Conservation (phyloP, 2,888 invertebrate genomes). For the Dasypolia templi region DNA sequence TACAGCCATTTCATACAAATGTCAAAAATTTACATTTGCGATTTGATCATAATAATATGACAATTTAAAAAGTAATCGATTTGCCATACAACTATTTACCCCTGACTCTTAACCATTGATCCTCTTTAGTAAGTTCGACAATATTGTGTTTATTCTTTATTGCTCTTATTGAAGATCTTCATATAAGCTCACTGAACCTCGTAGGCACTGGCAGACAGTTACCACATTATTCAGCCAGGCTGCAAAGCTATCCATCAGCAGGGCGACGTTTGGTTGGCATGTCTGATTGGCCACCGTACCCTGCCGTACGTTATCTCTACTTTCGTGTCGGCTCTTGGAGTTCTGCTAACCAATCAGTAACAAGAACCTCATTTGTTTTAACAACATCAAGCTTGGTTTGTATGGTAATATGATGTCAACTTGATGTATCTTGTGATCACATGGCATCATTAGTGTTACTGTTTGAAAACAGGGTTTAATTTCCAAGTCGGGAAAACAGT, state of each 20-base stretch:
- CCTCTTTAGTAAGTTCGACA: neutral
- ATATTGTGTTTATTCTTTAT: neutral
- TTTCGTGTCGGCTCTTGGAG: conserved; percentile 38
- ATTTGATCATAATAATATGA: conserved; percentile 1
- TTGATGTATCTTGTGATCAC: conserved; percentile 22
- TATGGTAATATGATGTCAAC: conserved; percentile 19
- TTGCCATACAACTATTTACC: neutral
- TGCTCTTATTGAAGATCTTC: neutral
- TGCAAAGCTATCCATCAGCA: conserved; percentile 52
- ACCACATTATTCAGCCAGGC: conserved; percentile 56
- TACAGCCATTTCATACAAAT: neutral
- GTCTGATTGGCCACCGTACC: conserved; percentile 54
- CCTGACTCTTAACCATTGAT: neutral
- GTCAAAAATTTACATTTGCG: neutral
- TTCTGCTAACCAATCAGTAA: conserved; percentile 44
- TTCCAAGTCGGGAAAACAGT: neutral
- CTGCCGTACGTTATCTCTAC: conserved; percentile 48
- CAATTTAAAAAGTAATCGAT: too few relatives aligned
- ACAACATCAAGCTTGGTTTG: conserved; percentile 11
- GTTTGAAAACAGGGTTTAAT: neutral
- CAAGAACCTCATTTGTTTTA: conserved; percentile 51
- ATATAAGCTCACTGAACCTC: conserved; percentile 4
- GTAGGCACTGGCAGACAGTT: conserved; percentile 13
- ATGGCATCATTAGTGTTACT: neutral
- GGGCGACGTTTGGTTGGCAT: conserved; percentile 48